Percentiles rank a stretch among this genome's conserved stretches.
Evolutionary conservation across 2,888 invertebrate genomes (phyloP).

Genomic region (Synergus japonicus): DNA sequence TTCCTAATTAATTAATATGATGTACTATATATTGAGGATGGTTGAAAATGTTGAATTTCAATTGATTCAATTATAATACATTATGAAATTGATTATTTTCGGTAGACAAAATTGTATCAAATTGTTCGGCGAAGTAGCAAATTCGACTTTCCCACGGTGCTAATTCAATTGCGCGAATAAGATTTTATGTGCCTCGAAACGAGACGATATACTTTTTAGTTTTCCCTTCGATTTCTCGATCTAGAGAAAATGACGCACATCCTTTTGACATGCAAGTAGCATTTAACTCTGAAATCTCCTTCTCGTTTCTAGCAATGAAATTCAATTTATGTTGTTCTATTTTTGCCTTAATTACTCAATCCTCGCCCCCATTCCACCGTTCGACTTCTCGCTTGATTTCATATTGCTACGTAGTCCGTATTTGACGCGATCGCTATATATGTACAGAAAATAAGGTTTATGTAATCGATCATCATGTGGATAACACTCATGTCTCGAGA

Average conservation of each 20-base stretch:
- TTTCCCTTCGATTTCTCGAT: background rate
- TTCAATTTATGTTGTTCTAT: slow-evolving; percentile 59
- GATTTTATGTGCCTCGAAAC: slow-evolving; percentile 17
- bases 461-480: slow-evolving; percentile 34
- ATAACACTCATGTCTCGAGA: slow-evolving; percentile 17
- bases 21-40: too few species aligned
- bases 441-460: slow-evolving; percentile 29
- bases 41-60: background rate
- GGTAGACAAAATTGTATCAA: background rate
- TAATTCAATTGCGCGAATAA: slow-evolving; percentile 32
- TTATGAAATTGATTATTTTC: background rate
- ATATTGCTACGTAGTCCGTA: slow-evolving; percentile 20
- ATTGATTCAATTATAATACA: background rate
- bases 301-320: slow-evolving; percentile 56
- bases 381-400: slow-evolving; percentile 30
- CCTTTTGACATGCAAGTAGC: slow-evolving; percentile 32
- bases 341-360: slow-evolving; percentile 58
- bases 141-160: slow-evolving; percentile 8
- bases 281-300: slow-evolving; percentile 52
- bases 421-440: slow-evolving; percentile 16
- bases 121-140: background rate
- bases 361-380: slow-evolving; percentile 47
- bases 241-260: slow-evolving; percentile 9
- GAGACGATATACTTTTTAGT: background rate
- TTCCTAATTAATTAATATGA: background rate